Base-by-base conservation (phyloP, 2,888 invertebrate species). In the Flexamia atlantica region DNA sequence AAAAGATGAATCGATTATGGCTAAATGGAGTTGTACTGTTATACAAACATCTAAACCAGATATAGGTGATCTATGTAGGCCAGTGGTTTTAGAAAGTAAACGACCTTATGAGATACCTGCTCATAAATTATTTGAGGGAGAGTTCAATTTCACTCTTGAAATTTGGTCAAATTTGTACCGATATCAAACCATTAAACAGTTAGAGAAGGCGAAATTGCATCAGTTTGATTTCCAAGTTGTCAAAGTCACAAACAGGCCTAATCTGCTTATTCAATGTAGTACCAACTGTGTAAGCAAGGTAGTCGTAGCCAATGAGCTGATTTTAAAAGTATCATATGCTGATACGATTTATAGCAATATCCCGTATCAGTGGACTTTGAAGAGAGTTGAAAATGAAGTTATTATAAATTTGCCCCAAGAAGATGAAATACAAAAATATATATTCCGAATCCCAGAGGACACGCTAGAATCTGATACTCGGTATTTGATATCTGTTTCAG, bases 371-470 rank as follows among this genome's bases (percentile, higher is more conserved):
- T 64, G 64, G 64, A 28, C 64, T 64, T 64, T 5, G 28, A n/a
- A 14, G 2, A 64, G 30, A 64, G 28, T 28, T 28, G 64, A 12
- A 64, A 28, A 64, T 17, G 5, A 64, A 53, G 14, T 28, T 36
- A 36, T 14, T 5, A 23, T 53, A 53, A 14, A 10, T 5, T 20
- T 23, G 14, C 20, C 20, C 23, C 53, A 20, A 20, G 20, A 4
- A 46, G 14, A 46, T 46, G 46, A 57, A 5, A 57, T 3, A 9
- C 2, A 28, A 28, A 30, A 9, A 0, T 64, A 64, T 17, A 64
- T 64, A 28, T 64, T 64, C 30, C 28, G 14, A 64, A 64, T 64
- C 30, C 64, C 64, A 17, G 64, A 64, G 30, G 14, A 64, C 30
- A 64, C 64, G 5, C n/a, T 64, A 14, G 64, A 64, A 28, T 1